Evolutionary conservation across 92 coral and sea anemone species (phyloP).

Genomic region (Virgularia gustaviana): DNA sequence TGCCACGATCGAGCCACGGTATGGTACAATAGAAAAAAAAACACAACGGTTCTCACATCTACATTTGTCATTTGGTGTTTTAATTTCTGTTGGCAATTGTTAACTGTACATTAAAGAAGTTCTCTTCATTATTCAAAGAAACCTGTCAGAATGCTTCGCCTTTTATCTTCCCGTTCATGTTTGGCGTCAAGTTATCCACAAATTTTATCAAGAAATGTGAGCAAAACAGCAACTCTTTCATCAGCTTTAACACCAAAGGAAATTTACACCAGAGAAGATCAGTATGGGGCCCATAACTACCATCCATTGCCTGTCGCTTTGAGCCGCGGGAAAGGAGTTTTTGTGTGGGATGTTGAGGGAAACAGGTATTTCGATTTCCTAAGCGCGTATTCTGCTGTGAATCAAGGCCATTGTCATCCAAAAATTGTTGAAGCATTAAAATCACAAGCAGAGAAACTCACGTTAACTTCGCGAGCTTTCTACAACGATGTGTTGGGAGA

Average conservation of each 20-base stretch:
- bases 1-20: no score
- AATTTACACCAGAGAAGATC: conserved; percentile 71
- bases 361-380: conserved; percentile 78
- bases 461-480: conserved; percentile 90
- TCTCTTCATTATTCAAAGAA: no score
- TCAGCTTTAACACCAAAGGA: conserved; percentile 64
- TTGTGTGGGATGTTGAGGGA: conserved; percentile 92
- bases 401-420: conserved; percentile 97
- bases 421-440: conserved; percentile 71
- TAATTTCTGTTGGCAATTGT: no score
- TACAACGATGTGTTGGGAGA: conserved; percentile 68
- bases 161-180: no score
- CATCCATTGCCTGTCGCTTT: conserved; percentile 91
- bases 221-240: no score
- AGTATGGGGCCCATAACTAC: conserved; percentile 91
- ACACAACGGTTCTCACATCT: no score
- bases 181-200: no score
- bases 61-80: no score
- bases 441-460: conserved; percentile 68
- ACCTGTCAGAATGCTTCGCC: no score
- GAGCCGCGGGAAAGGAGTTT: conserved; percentile 66
- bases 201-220: no score
- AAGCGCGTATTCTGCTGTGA: conserved; percentile 90
- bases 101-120: no score
- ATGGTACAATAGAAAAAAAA: no score